Evolutionary conservation across 37 sponge, comb jelly and placozoan species (phyloP), one percentile per base, ranked within the genome.

Genomic region (Chondrilla cf. caribensis): DNA sequence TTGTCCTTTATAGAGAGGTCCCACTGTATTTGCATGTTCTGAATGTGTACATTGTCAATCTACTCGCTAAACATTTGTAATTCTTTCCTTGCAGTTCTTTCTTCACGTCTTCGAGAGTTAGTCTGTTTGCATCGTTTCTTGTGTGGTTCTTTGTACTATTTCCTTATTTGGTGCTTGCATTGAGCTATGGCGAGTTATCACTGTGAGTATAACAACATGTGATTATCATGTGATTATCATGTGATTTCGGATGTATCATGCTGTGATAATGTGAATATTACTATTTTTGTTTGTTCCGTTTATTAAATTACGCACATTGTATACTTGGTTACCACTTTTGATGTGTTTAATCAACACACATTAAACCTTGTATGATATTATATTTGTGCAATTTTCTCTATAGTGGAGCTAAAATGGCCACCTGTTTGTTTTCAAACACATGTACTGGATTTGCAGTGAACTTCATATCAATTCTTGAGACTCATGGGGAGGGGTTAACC

Each of bases 341-440:
- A n/a, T n/a, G n/a, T n/a, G n/a, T n/a, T n/a, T n/a, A n/a, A n/a
- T n/a, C n/a, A n/a, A n/a, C n/a, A n/a, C n/a, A n/a, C n/a, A n/a
- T n/a, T n/a, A n/a, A n/a, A n/a, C n/a, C n/a, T n/a, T n/a, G n/a
- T n/a, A n/a, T n/a, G n/a, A n/a, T n/a, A n/a, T n/a, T n/a, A n/a
- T n/a, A n/a, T n/a, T n/a, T n/a, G n/a, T n/a, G n/a, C n/a, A n/a
- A n/a, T n/a, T n/a, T 38, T 36, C 35, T 19, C 9, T 31, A 11
- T 86, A 95, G 96, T 57, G 84, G 79, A 22, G 58, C 75, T 5
- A 88, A 86, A 78, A 22, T 90, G n/a, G 71, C 77, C 7, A 25
- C 66, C 41, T 94, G 98, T 80, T 26, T 95, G 21, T 71, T 95
- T 15, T 86, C 93, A 60, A 95, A 92, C 82, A 92, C 90, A 1